Evolutionary conservation across 2,113 vertebrate species (phyloP).

Genomic region (Silurus glanis): DNA sequence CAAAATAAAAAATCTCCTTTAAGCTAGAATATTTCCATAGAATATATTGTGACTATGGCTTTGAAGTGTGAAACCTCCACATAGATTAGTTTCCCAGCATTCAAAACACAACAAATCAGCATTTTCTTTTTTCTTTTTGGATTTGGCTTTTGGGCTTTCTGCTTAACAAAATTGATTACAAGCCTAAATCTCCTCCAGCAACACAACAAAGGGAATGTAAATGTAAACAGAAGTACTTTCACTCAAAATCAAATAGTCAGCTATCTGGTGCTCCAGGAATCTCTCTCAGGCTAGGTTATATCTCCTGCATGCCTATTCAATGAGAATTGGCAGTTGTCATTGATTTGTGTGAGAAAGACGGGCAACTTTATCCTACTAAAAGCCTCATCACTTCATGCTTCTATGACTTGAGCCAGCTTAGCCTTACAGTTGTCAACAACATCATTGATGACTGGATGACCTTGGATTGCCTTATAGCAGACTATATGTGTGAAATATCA

Average conservation of each 20-base stretch:
- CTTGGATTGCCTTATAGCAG: background rate
- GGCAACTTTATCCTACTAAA: conserved; percentile 59
- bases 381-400: conserved; percentile 39
- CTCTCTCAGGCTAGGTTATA: conserved; percentile 56
- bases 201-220: conserved; percentile 14
- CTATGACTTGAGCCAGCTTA: background rate
- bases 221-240: conserved; percentile 27
- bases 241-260: conserved; percentile 6
- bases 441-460: background rate
- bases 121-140: background rate
- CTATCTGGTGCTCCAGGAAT: conserved; percentile 53
- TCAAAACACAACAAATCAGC: background rate
- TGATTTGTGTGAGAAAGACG: conserved; percentile 73
- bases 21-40: background rate
- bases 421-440: background rate
- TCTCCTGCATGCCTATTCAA: conserved; percentile 60
- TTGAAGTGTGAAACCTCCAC: background rate
- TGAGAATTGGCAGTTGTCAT: conserved; percentile 69
- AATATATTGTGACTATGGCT: background rate
- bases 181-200: background rate
- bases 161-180: conserved; percentile 15
- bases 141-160: background rate
- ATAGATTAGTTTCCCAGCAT: background rate
- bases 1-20: background rate
- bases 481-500: background rate